Evolutionary conservation across 2,797 vertebrate genomes (phyloP), one percentile per base, ranked within the genome.

Genomic region (Etheostoma perlongum): DNA sequence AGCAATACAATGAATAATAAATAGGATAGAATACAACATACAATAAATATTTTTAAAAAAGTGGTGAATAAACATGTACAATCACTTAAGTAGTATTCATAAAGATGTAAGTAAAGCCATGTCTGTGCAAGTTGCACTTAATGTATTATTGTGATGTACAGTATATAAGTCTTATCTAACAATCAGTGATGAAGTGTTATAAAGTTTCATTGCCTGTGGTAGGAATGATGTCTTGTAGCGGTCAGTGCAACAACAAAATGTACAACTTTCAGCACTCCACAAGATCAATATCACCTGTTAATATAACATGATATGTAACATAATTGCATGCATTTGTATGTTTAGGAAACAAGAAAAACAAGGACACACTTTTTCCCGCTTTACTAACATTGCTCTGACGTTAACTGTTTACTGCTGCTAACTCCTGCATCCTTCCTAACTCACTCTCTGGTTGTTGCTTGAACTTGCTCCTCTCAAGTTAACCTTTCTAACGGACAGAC

Each of bases 401-500:
- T 66, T 52, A 42, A 57, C 46, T 69, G 16, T 76, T 75, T 62
- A 57, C 83, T 79, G 76, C 73, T 23, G 71, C 23, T 67, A 30
- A 54, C 76, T 63, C 72, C 64, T 87, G 68, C 80, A 23, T 81
- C 89, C 69, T 79, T 82, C 88, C 94, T 92, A 92, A 96, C 96
- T 94, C 92, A 92, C 88, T 94, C 70, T 88, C 81, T 87, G 82
- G 44, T 74, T 89, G 78, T 88, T 76, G 80, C 90, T 92, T 90
- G 78, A 93, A 90, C 95, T 90, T 96, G 93, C 90, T 84, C 92
- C 90, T 97, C 91, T 93, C 93, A 84, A 77, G 82, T 94, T 95
- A 95, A 95, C 94, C 92, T 93, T 95, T 95, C 95, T 96, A 94
- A 96, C 92, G 97, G 97, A 98, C 96, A 99, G 98, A 94, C 97